Conservation (phyloP, 2,888 invertebrate species). For the Phanerotoma sp. region DNA sequence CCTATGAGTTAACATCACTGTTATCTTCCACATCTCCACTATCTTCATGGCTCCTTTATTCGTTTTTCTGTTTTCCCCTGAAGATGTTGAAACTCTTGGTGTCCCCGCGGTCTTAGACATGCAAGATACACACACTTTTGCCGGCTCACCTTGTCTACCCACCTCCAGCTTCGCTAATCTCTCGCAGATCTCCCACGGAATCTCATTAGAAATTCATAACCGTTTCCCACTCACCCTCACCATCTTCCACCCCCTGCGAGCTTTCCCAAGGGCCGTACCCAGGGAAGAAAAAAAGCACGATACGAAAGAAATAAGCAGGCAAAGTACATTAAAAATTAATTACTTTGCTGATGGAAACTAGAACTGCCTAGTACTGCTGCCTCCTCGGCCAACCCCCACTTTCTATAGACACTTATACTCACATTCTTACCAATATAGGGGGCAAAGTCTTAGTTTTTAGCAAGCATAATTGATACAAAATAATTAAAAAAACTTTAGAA, state of each 20-base stretch:
- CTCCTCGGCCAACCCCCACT: slow-evolving; percentile 35
- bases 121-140: slow-evolving; percentile 41
- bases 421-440: slow-evolving; percentile 4
- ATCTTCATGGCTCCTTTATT: no score
- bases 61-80: no score
- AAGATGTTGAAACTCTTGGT: neutral
- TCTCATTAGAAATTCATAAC: slow-evolving; percentile 57
- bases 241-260: slow-evolving; percentile 25
- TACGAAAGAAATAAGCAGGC: slow-evolving; percentile 58
- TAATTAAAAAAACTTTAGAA: neutral
- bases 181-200: slow-evolving; percentile 56
- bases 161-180: slow-evolving; percentile 49
- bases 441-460: neutral
- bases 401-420: slow-evolving; percentile 8
- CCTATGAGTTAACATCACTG: no score
- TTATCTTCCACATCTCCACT: no score
- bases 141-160: slow-evolving; percentile 16
- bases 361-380: slow-evolving; percentile 52
- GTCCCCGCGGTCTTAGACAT: slow-evolving; percentile 44
- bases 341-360: slow-evolving; percentile 57
- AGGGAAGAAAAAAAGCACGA: slow-evolving; percentile 44
- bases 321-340: slow-evolving; percentile 59
- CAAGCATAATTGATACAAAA: neutral
- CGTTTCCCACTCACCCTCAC: slow-evolving; percentile 31
- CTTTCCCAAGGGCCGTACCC: slow-evolving; percentile 22